phyloP scores from a whole-genome alignment of 37 sponge, comb jelly and placozoan species.

The Beroe forskalii region DNA sequence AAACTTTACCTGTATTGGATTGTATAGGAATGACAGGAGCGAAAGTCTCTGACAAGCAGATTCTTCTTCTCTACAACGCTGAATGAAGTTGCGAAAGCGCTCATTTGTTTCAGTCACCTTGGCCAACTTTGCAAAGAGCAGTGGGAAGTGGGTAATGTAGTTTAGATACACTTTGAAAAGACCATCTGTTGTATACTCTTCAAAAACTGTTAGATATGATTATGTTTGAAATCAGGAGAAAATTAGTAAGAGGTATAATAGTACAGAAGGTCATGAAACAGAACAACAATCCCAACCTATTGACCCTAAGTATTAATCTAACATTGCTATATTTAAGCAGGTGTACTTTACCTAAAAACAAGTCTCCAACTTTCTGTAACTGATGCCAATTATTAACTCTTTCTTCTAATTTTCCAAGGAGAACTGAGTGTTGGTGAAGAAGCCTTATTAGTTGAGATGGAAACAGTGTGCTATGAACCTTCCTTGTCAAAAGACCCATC shows the following conservation, averaged over 20 bases:
- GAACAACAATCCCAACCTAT: neutral
- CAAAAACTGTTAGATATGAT: constrained; percentile 1
- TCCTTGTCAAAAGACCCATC: neutral
- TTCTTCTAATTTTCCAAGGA: neutral
- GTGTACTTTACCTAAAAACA: constrained; percentile 15
- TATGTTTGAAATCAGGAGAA: neutral
- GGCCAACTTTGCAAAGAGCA: neutral
- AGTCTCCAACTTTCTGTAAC: neutral
- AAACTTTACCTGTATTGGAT: constrained; percentile 58
- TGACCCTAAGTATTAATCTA: too few species aligned
- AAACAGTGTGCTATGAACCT: neutral
- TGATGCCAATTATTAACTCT: constrained; percentile 17
- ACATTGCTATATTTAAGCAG: too few species aligned
- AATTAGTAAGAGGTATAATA: neutral
- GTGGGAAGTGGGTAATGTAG: constrained; percentile 60
- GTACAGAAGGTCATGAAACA: neutral
- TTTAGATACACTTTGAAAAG: constrained; percentile 31
- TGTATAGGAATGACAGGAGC: constrained; percentile 42
- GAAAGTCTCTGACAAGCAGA: constrained; percentile 43
- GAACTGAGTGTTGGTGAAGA: neutral
- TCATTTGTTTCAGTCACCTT: constrained; percentile 16
- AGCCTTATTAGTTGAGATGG: constrained; percentile 16
- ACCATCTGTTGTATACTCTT: constrained; percentile 33
- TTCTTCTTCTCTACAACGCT: constrained; percentile 25
- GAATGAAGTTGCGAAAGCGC: constrained; percentile 16